Evolutionary conservation across 2,888 invertebrate genomes (phyloP).

Genomic region (Onchidella celtica): DNA sequence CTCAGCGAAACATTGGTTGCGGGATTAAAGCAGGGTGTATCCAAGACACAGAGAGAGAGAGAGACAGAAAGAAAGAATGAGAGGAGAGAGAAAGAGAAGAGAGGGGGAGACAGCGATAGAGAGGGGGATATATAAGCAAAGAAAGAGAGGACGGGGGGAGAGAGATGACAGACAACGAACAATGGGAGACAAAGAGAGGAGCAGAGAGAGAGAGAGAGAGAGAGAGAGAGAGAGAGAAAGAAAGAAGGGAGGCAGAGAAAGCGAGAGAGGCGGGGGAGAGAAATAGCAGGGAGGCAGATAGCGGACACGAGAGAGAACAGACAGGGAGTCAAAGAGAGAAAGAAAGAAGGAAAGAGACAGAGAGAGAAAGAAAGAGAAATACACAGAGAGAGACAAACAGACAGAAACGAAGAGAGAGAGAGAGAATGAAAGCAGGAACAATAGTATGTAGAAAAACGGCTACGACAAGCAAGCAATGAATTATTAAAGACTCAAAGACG

Average conservation of each 20-base stretch:
- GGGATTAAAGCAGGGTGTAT: too few species aligned
- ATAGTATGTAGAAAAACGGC: too few species aligned
- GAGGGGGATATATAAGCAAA: neutral
- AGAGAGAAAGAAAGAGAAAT: neutral
- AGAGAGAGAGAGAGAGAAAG: neutral
- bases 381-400: neutral
- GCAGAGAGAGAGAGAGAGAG: too few species aligned
- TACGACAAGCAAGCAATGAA: too few species aligned
- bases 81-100: neutral
- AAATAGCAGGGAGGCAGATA: neutral
- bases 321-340: neutral
- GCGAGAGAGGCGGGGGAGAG: neutral
- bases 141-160: neutral
- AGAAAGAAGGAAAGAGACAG: slow-evolving; percentile 1
- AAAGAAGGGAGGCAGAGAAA: too few species aligned
- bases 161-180: neutral
- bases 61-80: neutral
- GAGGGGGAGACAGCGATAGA: neutral
- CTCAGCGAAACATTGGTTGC: too few species aligned
- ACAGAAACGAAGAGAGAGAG: neutral
- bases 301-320: neutral
- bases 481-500: too few species aligned
- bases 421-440: too few species aligned
- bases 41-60: neutral
- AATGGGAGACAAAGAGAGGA: neutral